Percentiles rank a stretch among this genome's conserved stretches.
phyloP scores from a whole-genome alignment of 1,140 invertebrate species.

The Ceratosolen fusciceps region DNA sequence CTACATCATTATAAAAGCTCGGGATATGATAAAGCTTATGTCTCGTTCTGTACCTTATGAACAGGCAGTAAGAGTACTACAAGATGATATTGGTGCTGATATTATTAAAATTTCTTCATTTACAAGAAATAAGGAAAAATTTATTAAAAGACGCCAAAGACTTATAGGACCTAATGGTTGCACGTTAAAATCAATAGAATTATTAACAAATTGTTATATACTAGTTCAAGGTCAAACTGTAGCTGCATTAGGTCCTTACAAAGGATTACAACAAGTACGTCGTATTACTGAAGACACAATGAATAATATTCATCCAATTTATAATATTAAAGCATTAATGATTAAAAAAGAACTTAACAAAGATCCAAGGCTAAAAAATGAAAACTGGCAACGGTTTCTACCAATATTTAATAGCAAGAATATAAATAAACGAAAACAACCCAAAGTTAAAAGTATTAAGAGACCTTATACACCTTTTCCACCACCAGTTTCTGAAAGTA shows the following conservation, averaged over 20 bases:
- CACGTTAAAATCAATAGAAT: conserved; percentile 96
- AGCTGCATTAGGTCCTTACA: conserved; percentile 93
- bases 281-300: conserved; percentile 97
- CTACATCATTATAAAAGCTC: conserved; percentile 95
- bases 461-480: conserved; percentile 98
- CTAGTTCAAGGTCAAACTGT: conserved; percentile 99
- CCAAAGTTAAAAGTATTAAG: conserved; percentile 89
- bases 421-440: conserved; percentile 87
- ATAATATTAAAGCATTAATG: conserved; percentile 98
- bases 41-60: conserved; percentile 97
- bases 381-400: conserved; percentile 97
- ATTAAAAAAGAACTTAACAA: conserved; percentile 96
- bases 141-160: conserved; percentile 94
- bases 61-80: conserved; percentile 87
- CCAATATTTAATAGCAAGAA: conserved; percentile 97
- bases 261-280: conserved; percentile 92
- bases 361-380: conserved; percentile 91
- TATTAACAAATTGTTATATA: conserved; percentile 98
- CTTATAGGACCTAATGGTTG: conserved; percentile 97
- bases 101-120: conserved; percentile 97
- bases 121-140: conserved; percentile 94
- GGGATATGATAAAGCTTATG: conserved; percentile 96
- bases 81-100: conserved; percentile 94
- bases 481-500: conserved; percentile 91
- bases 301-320: conserved; percentile 99